Conservation (phyloP, 2,888 invertebrate species). For the Ophion slaviceki region DNA sequence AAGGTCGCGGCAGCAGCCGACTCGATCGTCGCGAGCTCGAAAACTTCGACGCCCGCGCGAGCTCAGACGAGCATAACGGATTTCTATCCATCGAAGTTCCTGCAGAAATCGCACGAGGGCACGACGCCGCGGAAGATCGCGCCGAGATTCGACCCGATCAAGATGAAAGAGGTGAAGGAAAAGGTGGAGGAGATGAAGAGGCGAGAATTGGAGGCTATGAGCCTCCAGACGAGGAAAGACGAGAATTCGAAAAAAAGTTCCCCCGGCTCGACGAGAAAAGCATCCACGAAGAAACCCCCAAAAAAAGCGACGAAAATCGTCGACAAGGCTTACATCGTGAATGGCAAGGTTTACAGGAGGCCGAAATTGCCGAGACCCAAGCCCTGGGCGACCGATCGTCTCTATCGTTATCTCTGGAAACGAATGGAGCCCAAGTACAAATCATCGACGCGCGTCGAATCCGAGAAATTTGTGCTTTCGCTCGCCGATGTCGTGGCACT, state of each 20-base stretch:
- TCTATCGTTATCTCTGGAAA: slow-evolving; percentile 77
- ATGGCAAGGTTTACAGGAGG: slow-evolving; percentile 77
- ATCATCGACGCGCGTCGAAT: slow-evolving; percentile 69
- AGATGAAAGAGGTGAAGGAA: slow-evolving; percentile 17
- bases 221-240: slow-evolving; percentile 21
- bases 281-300: not conserved
- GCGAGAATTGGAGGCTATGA: slow-evolving; percentile 27
- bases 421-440: slow-evolving; percentile 74
- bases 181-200: slow-evolving; percentile 46
- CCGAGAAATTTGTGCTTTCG: slow-evolving; percentile 74
- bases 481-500: slow-evolving; percentile 67
- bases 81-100: too few relatives aligned
- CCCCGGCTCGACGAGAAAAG: not conserved
- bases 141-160: slow-evolving; percentile 17
- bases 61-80: too few relatives aligned
- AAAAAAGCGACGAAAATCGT: slow-evolving; percentile 57
- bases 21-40: too few relatives aligned
- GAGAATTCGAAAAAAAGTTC: not conserved
- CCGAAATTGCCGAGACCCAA: slow-evolving; percentile 76
- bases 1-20: too few relatives aligned
- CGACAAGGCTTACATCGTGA: slow-evolving; percentile 75
- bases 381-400: slow-evolving; percentile 76
- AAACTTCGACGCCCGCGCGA: too few relatives aligned
- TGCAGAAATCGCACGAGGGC: too few relatives aligned
- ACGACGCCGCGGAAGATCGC: not conserved